Evolutionary conservation across 2,113 vertebrate species (phyloP).

Genomic region (Salvelinus alpinus): DNA sequence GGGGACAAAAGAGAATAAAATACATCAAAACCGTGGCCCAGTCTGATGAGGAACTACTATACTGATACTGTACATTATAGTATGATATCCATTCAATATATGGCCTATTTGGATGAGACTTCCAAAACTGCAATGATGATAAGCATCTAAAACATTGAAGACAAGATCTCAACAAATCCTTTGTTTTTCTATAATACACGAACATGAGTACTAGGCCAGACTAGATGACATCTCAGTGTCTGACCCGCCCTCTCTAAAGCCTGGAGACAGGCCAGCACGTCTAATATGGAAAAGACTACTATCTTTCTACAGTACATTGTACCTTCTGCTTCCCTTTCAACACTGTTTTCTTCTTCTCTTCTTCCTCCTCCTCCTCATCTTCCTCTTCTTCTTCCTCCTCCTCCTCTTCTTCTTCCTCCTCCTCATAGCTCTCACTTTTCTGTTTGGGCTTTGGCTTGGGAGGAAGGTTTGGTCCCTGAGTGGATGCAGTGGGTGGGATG

Average conservation of each 20-base stretch:
- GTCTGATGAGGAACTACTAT: too few species aligned
- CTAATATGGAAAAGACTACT: not conserved
- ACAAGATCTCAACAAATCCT: too few species aligned
- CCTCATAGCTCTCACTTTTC: constrained; percentile 50
- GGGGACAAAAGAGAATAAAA: too few species aligned
- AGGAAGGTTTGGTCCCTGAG: constrained; percentile 52
- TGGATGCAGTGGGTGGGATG: constrained; percentile 37
- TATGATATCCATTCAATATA: not conserved
- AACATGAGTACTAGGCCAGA: too few species aligned
- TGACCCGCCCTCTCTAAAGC: not conserved
- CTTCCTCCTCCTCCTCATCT: constrained; percentile 35
- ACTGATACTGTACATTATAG: too few species aligned
- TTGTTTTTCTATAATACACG: too few species aligned
- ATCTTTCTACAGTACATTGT: constrained; percentile 28
- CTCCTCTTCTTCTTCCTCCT: constrained; percentile 55
- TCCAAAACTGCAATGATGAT: too few species aligned
- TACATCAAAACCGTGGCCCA: too few species aligned
- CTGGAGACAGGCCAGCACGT: not conserved
- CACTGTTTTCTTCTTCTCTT: constrained; percentile 36
- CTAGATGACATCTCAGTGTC: too few species aligned
- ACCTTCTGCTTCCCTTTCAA: constrained; percentile 60
- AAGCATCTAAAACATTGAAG: not conserved
- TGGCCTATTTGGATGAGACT: not conserved
- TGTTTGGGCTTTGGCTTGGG: constrained; percentile 43
- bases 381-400: constrained; percentile 40